Percentiles rank a stretch among this genome's conserved stretches.
Evolutionary conservation across 2,113 vertebrate species (phyloP).

Genomic region (Stigmatopora argus): DNA sequence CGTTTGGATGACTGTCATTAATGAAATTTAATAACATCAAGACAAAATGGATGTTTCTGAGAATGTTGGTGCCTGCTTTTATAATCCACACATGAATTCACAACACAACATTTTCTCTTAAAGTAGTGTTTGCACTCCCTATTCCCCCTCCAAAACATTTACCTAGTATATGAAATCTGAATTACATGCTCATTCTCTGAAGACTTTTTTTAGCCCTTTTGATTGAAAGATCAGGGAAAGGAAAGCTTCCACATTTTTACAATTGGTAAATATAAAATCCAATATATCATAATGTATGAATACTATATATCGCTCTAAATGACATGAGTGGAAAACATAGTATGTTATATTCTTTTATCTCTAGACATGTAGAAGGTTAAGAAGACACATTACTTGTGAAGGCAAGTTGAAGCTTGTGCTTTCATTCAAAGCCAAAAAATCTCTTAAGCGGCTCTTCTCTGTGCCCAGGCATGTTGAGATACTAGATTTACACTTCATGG

Average conservation of each 20-base stretch:
- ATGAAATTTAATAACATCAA: neutral
- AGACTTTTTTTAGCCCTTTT: neutral
- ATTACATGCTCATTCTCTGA: neutral
- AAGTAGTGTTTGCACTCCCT: neutral
- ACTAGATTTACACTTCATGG: neutral
- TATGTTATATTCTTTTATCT: slow-evolving; percentile 15
- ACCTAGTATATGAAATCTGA: too few relatives aligned
- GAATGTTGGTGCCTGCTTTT: neutral
- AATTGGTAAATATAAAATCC: too few relatives aligned
- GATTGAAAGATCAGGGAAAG: too few relatives aligned
- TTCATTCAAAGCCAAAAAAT: slow-evolving; percentile 18
- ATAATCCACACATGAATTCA: slow-evolving; percentile 5
- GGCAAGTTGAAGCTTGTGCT: slow-evolving; percentile 53
- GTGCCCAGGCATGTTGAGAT: slow-evolving; percentile 46
- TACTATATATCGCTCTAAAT: neutral
- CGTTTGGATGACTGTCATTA: neutral
- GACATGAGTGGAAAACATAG: neutral
- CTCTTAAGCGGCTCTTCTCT: slow-evolving; percentile 19
- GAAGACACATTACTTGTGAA: slow-evolving; percentile 12
- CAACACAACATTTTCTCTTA: neutral
- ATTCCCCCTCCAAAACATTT: too few relatives aligned
- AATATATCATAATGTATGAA: neutral
- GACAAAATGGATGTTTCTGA: neutral
- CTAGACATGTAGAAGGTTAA: slow-evolving; percentile 8
- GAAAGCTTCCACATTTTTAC: too few relatives aligned